phyloP scores from a whole-genome alignment of 2,797 vertebrate genomes.

The Heliangelus exortis region DNA sequence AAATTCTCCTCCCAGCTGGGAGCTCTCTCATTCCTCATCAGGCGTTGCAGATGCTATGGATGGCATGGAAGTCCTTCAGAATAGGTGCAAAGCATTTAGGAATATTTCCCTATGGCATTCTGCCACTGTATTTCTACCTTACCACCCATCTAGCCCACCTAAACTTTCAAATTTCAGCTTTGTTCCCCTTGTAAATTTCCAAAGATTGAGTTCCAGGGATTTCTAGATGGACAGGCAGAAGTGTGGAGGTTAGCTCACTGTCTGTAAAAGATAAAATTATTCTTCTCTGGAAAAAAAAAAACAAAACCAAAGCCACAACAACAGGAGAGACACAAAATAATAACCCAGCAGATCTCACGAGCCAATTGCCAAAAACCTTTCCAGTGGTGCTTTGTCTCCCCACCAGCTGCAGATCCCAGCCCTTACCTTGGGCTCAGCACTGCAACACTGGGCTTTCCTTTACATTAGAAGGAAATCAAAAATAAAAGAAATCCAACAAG shows the following conservation, averaged over 20 bases:
- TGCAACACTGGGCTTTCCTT: conserved; percentile 58
- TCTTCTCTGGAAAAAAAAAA: not conserved
- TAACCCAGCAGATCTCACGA: conserved; percentile 41
- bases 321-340: conserved; percentile 22
- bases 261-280: conserved; percentile 72
- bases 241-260: conserved; percentile 57
- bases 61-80: not conserved
- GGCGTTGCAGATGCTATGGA: not conserved
- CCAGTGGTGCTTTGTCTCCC: conserved; percentile 37
- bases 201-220: conserved; percentile 5
- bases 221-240: conserved; percentile 40
- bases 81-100: not conserved
- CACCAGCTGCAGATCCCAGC: conserved; percentile 18
- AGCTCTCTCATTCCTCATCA: not conserved
- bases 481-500: not conserved
- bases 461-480: not conserved
- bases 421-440: conserved; percentile 39
- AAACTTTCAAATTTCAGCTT: conserved; percentile 17
- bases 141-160: not conserved
- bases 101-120: not conserved
- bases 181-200: not conserved
- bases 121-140: not conserved
- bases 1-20: not conserved
- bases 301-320: not conserved
- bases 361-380: conserved; percentile 61